These are phyloP conservation scores for Nowickia ferox DNA, from an alignment of 2,888 invertebrate species.

Conservation along the genomic window DNA sequence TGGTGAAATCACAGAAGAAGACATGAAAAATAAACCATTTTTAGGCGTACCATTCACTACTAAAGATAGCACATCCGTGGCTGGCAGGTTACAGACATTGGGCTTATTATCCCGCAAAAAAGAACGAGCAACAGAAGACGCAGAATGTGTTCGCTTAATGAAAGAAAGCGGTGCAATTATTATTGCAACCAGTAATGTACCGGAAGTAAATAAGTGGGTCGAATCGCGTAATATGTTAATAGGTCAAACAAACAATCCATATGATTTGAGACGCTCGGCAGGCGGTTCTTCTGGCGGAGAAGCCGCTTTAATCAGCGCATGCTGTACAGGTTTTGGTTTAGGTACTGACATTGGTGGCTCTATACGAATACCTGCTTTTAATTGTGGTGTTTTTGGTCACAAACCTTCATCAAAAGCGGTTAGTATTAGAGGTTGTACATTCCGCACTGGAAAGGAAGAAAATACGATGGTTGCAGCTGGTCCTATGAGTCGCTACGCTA, in stretches of 20 bases:
- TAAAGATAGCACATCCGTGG: conserved; percentile 93
- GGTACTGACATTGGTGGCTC: conserved; percentile 98
- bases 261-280: conserved; percentile 91
- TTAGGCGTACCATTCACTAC: conserved; percentile 95
- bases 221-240: conserved; percentile 94
- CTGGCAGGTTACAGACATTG: conserved; percentile 89
- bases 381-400: conserved; percentile 93
- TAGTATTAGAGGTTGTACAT: conserved; percentile 87
- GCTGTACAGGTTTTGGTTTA: conserved; percentile 92
- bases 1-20: conserved; percentile 85
- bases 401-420: conserved; percentile 87
- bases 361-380: conserved; percentile 93
- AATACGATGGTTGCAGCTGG: conserved; percentile 93
- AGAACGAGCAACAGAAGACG: conserved; percentile 88
- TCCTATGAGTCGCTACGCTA: conserved; percentile 90
- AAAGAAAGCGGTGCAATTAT: conserved; percentile 93
- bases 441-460: conserved; percentile 87
- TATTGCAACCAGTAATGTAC: conserved; percentile 95
- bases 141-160: conserved; percentile 89
- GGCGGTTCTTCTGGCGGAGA: conserved; percentile 98
- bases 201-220: conserved; percentile 95
- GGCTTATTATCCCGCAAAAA: conserved; percentile 87
- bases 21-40: conserved; percentile 89
- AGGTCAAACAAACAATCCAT: conserved; percentile 96
- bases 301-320: conserved; percentile 89